A percentile compares a stretch with the other conserved stretches of the same genome.
These are phyloP conservation scores for Seladonia tumulorum DNA, from an alignment of 2,888 invertebrate genomes.

Conservation along the genomic window DNA sequence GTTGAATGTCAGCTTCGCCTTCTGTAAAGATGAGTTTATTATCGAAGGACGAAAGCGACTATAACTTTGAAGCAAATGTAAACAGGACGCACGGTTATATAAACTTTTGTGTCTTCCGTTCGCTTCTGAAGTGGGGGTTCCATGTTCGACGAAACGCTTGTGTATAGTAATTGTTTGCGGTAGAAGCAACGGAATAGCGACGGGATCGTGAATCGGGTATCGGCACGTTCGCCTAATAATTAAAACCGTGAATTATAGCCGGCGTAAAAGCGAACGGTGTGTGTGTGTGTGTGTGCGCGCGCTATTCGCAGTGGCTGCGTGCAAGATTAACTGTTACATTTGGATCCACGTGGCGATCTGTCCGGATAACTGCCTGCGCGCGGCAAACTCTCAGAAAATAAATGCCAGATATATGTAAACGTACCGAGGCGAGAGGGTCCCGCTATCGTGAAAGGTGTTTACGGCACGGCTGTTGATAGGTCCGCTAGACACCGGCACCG, in stretches of 20 bases:
- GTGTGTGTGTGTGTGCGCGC: too few relatives aligned
- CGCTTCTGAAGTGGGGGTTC: not conserved
- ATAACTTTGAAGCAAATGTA: not conserved
- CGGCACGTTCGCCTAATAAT: not conserved
- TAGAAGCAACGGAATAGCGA: not conserved
- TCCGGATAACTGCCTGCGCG: not conserved
- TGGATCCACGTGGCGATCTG: not conserved
- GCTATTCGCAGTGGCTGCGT: not conserved
- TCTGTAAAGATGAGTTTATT: too few relatives aligned
- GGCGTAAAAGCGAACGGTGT: not conserved
- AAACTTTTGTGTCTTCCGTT: not conserved
- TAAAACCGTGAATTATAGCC: not conserved
- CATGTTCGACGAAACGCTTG: not conserved
- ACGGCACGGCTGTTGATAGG: not conserved
- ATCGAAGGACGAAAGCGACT: too few relatives aligned
- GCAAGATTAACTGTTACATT: constrained; percentile 10
- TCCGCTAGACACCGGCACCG: not conserved
- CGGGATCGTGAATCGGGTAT: not conserved
- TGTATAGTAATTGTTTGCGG: not conserved
- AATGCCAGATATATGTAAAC: constrained; percentile 25
- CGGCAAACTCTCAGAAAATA: not conserved
- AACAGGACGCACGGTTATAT: not conserved
- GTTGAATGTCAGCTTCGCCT: too few relatives aligned
- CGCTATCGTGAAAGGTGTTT: constrained; percentile 33
- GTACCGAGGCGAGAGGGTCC: not conserved